phyloP scores from a whole-genome alignment of 1,140 invertebrate species.

The Druon quercuslanigerum region DNA sequence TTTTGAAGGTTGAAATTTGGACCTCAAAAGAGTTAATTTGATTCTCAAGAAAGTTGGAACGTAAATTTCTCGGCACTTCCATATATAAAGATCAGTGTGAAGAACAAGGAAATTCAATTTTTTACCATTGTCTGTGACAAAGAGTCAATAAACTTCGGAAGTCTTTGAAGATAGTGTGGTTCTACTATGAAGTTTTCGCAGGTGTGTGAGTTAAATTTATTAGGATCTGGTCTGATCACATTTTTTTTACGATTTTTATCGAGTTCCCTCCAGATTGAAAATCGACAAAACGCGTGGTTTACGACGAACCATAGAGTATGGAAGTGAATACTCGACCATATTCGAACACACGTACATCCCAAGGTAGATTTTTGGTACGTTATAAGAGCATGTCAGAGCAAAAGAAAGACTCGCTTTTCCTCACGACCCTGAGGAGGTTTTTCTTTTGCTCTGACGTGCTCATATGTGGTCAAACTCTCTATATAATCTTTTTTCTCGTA shows the following conservation, averaged over 20 bases:
- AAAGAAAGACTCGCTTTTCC: too few species aligned
- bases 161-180: neutral
- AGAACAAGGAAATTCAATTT: slow-evolving; percentile 11
- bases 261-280: slow-evolving; percentile 48
- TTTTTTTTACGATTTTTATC: slow-evolving; percentile 36
- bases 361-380: slow-evolving; percentile 14
- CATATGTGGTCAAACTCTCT: neutral
- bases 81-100: neutral
- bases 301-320: slow-evolving; percentile 34
- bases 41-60: neutral
- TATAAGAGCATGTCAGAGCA: neutral
- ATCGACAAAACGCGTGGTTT: slow-evolving; percentile 55
- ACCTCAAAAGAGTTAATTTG: neutral
- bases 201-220: slow-evolving; percentile 16
- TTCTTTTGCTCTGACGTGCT: too few species aligned
- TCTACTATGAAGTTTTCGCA: neutral
- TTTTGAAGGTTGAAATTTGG: neutral
- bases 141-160: slow-evolving; percentile 24
- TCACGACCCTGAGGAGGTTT: too few species aligned
- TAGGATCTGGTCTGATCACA: neutral
- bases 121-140: neutral
- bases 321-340: slow-evolving; percentile 1
- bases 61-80: neutral
- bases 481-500: neutral
- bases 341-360: neutral